Percentiles rank a stretch among this genome's conserved stretches.
phyloP scores from a whole-genome alignment of 2,113 vertebrate genomes.

The Oophaga pumilio region DNA sequence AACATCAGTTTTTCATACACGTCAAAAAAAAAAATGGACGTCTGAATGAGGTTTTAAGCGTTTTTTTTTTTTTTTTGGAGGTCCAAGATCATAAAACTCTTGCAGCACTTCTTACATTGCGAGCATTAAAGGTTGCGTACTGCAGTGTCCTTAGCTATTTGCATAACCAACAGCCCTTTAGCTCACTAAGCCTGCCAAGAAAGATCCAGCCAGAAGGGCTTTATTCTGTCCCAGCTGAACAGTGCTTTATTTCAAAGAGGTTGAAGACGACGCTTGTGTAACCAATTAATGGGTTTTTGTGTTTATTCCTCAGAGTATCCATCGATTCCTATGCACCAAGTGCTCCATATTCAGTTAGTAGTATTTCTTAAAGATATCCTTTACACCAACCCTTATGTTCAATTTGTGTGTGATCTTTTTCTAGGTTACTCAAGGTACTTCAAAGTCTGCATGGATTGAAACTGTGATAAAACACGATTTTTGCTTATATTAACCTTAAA shows the following conservation, averaged over 20 bases:
- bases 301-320: conserved; percentile 25
- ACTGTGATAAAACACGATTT: too few relatives aligned
- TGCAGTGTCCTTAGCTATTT: conserved; percentile 41
- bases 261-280: conserved; percentile 48
- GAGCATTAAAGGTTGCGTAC: conserved; percentile 30
- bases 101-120: neutral
- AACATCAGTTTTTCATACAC: too few relatives aligned
- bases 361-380: neutral
- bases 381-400: neutral
- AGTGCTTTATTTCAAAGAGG: conserved; percentile 46
- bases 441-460: too few relatives aligned
- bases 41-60: neutral
- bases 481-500: too few relatives aligned
- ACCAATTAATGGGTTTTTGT: conserved; percentile 25
- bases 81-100: neutral
- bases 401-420: neutral
- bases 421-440: neutral
- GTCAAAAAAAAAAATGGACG: too few relatives aligned
- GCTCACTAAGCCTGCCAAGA: conserved; percentile 34
- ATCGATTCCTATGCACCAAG: conserved; percentile 1
- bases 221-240: conserved; percentile 45
- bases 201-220: conserved; percentile 27
- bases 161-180: conserved; percentile 35
- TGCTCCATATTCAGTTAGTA: neutral
- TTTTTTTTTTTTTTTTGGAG: neutral